Percentiles rank a stretch among this genome's conserved stretches.
Conservation (phyloP, 2,113 vertebrate species). For the Ploceus nigricollis region DNA sequence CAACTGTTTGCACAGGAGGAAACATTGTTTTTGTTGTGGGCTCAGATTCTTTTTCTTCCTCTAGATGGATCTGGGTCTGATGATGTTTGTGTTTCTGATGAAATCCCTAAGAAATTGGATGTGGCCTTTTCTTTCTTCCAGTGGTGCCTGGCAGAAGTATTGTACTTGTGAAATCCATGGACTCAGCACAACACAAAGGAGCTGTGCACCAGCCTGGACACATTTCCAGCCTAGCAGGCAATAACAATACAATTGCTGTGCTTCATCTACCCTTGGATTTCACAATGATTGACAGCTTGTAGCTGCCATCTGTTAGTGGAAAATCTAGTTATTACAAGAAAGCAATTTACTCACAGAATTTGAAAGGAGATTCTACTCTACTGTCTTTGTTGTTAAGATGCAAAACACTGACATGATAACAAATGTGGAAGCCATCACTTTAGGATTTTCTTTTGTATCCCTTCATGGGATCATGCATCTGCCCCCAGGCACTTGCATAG, state of each 20-base stretch:
- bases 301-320: slow-evolving; percentile 47
- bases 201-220: background rate
- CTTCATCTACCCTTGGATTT: slow-evolving; percentile 29
- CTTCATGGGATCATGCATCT: background rate
- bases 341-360: slow-evolving; percentile 28
- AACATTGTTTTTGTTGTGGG: rapidly evolving
- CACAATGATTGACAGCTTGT: slow-evolving; percentile 50
- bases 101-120: background rate
- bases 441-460: background rate
- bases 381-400: slow-evolving; percentile 16
- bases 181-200: background rate
- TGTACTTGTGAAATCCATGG: background rate
- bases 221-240: slow-evolving; percentile 37
- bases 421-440: background rate
- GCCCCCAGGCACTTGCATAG: background rate
- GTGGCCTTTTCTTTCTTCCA: background rate
- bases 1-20: rapidly evolving
- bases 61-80: background rate
- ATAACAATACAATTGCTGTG: background rate
- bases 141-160: background rate
- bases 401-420: background rate
- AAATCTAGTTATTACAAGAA: slow-evolving; percentile 41
- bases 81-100: background rate
- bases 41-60: background rate
- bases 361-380: background rate